Percentiles rank a stretch among this genome's conserved stretches.
Conservation (phyloP, 2,888 invertebrate genomes). For the Danaus chrysippus region DNA sequence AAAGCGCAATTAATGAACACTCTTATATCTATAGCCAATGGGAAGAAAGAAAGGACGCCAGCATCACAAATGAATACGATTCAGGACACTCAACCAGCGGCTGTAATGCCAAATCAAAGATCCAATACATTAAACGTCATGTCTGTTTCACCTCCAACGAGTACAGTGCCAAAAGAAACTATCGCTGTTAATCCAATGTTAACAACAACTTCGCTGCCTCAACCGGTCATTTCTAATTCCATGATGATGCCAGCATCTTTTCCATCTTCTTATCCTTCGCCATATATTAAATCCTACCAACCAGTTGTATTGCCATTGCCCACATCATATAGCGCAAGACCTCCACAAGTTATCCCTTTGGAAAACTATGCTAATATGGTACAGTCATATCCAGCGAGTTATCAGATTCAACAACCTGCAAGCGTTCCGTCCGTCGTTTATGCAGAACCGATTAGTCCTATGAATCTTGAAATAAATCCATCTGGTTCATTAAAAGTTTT, state of each 20-base stretch:
- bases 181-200: constrained; percentile 10
- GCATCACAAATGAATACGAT: constrained; percentile 21
- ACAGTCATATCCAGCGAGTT: constrained; percentile 25
- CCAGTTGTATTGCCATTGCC: constrained; percentile 4
- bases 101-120: not conserved
- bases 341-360: constrained; percentile 25
- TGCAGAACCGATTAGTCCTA: constrained; percentile 13
- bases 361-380: constrained; percentile 25
- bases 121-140: constrained; percentile 10
- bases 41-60: constrained; percentile 36
- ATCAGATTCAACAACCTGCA: constrained; percentile 24
- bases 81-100: not conserved
- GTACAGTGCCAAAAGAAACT: constrained; percentile 16
- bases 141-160: constrained; percentile 14
- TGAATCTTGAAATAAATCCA: constrained; percentile 23
- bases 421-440: constrained; percentile 16
- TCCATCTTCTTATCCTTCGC: not conserved
- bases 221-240: not conserved
- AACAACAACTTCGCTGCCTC: constrained; percentile 4
- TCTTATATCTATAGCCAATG: constrained; percentile 33
- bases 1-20: constrained; percentile 36
- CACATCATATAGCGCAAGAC: not conserved
- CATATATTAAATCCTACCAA: not conserved
- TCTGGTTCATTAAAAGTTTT: constrained; percentile 11
- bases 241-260: constrained; percentile 9